Base-by-base conservation (phyloP, 2,113 vertebrate species). In the Uropsilus gracilis region DNA sequence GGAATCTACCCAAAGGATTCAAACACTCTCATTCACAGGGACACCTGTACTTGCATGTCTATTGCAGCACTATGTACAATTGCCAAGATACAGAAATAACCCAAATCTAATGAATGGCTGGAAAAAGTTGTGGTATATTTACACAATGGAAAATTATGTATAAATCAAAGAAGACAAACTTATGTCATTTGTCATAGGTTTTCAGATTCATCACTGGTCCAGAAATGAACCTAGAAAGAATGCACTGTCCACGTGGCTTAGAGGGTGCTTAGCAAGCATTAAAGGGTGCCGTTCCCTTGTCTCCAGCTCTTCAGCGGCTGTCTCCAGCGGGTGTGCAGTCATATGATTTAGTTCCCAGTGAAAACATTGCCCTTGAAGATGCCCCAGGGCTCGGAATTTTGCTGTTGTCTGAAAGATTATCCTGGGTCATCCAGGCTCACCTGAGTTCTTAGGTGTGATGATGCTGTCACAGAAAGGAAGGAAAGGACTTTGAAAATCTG, bases 361-460 rank as follows among this genome's bases (percentile, higher is more conserved):
- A 4, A 32, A 73, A 46, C 0, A 12, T 3, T 12, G 0, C 2
- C 2, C 34, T 42, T 26, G 16, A n/a, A 32, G 16, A 30, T 22
- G 53, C 53, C 13, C 20, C 64, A 4, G 17, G 2, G 1, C 22
- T n/a, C 42, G 1, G 2, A 32, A 0, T 3, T 37, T 10, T 6
- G 42, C 75, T 53, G 24, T 34, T 81, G 42, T 53, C 34, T 61
- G 16, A 11, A 53, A 89, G 14, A 57, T 68, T 5, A 81, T 5
- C n/a, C n/a, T 6, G 42, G 11, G 28, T 37, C 57, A 8, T 61
- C 28, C 76, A 57, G 16, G 0, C 44, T 89, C 75, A 34, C 5
- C 10, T 32, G 26, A 78, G 12, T 57, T 72, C 63, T 72, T 91
- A 59, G 6, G 4, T 30, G 78, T 5, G 17, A 78, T 46, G 30